These are phyloP conservation scores for Zapornia atra DNA, from an alignment of 2,113 vertebrate genomes.

Conservation along the genomic window DNA sequence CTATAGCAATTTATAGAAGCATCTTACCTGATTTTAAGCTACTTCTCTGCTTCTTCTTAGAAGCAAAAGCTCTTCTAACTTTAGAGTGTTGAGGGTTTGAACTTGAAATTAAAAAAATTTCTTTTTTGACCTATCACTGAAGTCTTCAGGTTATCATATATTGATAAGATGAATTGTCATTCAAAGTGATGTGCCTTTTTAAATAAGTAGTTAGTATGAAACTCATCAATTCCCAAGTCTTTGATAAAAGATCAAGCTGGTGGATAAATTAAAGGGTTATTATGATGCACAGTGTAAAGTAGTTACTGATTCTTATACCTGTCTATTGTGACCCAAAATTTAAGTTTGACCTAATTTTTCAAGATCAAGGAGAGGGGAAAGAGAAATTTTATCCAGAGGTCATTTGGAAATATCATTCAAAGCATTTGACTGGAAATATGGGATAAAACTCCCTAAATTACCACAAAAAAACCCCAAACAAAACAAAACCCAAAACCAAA, in stretches of 20 bases:
- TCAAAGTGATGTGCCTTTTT: not conserved
- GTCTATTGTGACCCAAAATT: slow-evolving; percentile 11
- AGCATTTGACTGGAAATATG: not conserved
- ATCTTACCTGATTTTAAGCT: not conserved
- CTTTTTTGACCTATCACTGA: not conserved
- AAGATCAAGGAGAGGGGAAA: not conserved
- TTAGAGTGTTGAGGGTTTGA: not conserved
- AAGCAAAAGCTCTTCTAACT: not conserved
- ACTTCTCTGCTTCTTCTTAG: not conserved
- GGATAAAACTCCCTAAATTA: not conserved
- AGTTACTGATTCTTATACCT: slow-evolving; percentile 8
- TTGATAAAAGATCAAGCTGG: not conserved
- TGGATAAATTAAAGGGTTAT: not conserved
- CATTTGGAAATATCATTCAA: not conserved
- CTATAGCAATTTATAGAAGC: not conserved
- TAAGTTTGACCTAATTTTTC: slow-evolving; percentile 26
- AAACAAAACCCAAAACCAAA: too few relatives aligned
- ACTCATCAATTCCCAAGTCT: not conserved
- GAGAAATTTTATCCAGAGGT: not conserved
- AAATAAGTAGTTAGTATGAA: not conserved
- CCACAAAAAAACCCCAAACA: not conserved
- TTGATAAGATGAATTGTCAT: not conserved
- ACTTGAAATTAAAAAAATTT: not conserved
- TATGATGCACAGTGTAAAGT: not conserved
- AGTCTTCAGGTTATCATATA: not conserved